Evolutionary conservation across 2,888 invertebrate genomes (phyloP).

Genomic region (Euzophera pinguis): DNA sequence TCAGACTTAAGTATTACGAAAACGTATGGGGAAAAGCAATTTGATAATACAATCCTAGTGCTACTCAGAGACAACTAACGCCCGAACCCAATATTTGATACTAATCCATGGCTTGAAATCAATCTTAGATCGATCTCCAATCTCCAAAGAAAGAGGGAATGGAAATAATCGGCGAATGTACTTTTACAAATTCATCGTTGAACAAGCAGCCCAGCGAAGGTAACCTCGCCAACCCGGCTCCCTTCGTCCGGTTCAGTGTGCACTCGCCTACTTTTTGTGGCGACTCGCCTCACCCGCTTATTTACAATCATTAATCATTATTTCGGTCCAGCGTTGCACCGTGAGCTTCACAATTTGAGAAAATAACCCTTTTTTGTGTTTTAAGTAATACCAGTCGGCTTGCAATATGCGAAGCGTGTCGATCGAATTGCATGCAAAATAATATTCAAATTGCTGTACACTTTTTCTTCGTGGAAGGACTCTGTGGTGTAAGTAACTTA

Average conservation of each 20-base stretch:
- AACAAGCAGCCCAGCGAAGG: neutral
- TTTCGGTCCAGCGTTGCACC: conserved; percentile 65
- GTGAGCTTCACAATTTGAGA: conserved; percentile 69
- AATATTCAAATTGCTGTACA: conserved; percentile 41
- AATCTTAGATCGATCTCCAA: too few species aligned
- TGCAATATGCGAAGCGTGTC: conserved; percentile 36
- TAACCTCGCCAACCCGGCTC: neutral
- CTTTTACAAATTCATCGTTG: neutral
- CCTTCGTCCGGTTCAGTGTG: conserved; percentile 17
- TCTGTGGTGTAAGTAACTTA: too few species aligned
- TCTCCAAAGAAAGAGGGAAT: neutral
- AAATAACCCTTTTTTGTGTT: conserved; percentile 75
- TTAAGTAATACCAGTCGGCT: conserved; percentile 39
- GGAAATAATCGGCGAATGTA: neutral
- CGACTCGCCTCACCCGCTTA: conserved; percentile 72
- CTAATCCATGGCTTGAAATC: too few species aligned
- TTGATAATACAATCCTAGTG: too few species aligned
- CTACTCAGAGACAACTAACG: too few species aligned
- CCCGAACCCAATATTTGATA: too few species aligned
- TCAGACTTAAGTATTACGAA: too few species aligned
- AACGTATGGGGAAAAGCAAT: too few species aligned
- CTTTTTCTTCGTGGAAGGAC: neutral
- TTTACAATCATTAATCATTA: conserved; percentile 80
- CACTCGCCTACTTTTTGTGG: conserved; percentile 57
- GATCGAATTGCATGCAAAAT: conserved; percentile 32